Evolutionary conservation across 2,888 invertebrate species (phyloP), one percentile per base, ranked within the genome.

Genomic region (Tetropium fuscum): DNA sequence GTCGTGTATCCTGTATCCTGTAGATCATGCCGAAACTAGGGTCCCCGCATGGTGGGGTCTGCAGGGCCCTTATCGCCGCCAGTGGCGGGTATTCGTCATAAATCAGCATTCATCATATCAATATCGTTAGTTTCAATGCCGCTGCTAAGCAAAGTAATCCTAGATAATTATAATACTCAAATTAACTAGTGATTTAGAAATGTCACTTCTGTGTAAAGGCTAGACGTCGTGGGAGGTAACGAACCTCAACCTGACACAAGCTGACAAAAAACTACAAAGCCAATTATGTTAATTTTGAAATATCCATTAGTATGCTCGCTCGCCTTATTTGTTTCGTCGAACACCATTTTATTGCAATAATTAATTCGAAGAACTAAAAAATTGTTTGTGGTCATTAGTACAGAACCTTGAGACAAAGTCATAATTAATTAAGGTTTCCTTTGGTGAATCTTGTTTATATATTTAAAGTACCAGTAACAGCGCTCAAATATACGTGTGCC

Each of bases 361-460:
- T 64, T 66, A 66, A 67, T 67, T 67, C 64, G 36, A 18, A 44
- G 60, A 62, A 64, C 49, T 59, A 63, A 56, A 64, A 60, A 58
- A 60, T 48, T 60, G 55, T 60, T 19, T 63, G 63, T 59, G 61
- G 63, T 63, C 66, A 60, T 62, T 47, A 47, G 47, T 1, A 55
- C 34, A 51, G 51, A 53, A 58, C 63, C 63, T 66, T 66, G 63
- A 66, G 53, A 63, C 59, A 66, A 60, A 60, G 58, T 41, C 58
- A 56, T 63, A 61, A 63, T 63, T 66, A 63, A 60, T 41, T 41
- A 34, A 11, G 40, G 53, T 18, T 30, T 53, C 47, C 34, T 47
- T 47, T 32, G 32, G 32, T 32, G 47, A 20, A 19, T 47, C 34
- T 34, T 19, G 20, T 47, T 47, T 20, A 47, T 47, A 34, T 30